phyloP scores from a whole-genome alignment of 1,140 invertebrate genomes.

The Holotrichia oblita region DNA sequence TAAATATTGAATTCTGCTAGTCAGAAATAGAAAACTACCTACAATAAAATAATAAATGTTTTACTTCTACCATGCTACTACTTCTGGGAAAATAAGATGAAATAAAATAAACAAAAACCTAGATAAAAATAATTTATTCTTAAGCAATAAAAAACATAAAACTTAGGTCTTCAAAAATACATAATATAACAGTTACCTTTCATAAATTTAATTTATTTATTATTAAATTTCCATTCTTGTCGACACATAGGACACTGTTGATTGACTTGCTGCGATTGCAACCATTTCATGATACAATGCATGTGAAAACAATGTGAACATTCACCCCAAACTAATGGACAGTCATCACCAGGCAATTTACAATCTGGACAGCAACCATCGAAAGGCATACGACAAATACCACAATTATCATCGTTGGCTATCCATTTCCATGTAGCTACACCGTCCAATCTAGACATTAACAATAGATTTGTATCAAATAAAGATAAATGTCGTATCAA shows the following conservation, averaged over 20 bases:
- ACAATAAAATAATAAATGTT: too few species aligned
- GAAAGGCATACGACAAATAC: slow-evolving; percentile 98
- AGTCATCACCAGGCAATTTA: slow-evolving; percentile 97
- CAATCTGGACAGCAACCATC: slow-evolving; percentile 99
- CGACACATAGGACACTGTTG: slow-evolving; percentile 99
- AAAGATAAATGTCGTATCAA: not conserved
- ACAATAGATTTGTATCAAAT: slow-evolving; percentile 37
- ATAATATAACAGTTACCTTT: slow-evolving; percentile 18
- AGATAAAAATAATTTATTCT: slow-evolving; percentile 7
- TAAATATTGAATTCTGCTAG: too few species aligned
- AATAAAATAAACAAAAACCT: not conserved
- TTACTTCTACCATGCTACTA: too few species aligned
- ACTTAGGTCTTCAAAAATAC: not conserved
- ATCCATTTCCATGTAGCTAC: slow-evolving; percentile 99
- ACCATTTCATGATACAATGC: slow-evolving; percentile 99
- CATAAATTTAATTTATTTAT: slow-evolving; percentile 55
- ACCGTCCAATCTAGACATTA: slow-evolving; percentile 83
- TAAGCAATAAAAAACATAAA: not conserved
- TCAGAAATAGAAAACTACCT: too few species aligned
- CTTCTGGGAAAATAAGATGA: not conserved
- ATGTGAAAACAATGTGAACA: slow-evolving; percentile 99
- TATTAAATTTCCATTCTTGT: slow-evolving; percentile 98
- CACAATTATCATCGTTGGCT: slow-evolving; percentile 98
- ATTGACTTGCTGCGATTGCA: slow-evolving; percentile 94
- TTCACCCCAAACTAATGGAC: slow-evolving; percentile 97